Base-by-base conservation (phyloP, 2,113 vertebrate genomes). In the Neofelis nebulosa region DNA sequence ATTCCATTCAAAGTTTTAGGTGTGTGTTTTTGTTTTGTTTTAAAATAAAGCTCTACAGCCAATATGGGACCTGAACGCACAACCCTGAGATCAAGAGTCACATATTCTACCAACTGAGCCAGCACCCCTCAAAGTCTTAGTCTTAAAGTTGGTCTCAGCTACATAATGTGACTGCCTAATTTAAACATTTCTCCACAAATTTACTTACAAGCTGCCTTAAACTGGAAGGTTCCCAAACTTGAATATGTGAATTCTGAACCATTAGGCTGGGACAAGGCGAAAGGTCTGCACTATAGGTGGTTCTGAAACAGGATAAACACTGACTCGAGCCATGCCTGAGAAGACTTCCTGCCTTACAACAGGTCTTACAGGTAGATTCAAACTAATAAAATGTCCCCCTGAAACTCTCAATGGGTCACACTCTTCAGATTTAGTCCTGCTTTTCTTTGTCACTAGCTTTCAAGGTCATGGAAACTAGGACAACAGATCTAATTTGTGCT, bases 151-250 rank as follows among this genome's bases (percentile, higher is more conserved):
- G 74, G 15, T 82, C 61, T 80, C 61, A 89, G 71, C 61, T 86
- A 85, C 19, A 89, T 63, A 66, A 80, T 36, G 18, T 63, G 11
- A 68, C 19, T 82, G 4, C 4, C 57, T 31, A 94, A 48, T 88
- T 61, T 91, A 87, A 91, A 79, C 65, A 11, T 65, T 94, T 95
- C 71, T 90, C 93, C 81, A 74, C 5, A 95, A 63, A 96, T 86
- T 85, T 86, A 89, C 45, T 76, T 57, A 94, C 19, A 81, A 45
- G 25, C 23, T 66, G 16, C 19, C 81, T 85, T 92, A 92, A 97
- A 88, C 52, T 36, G 31, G n/a, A 16, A 36, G 29, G 29, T 91
- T 96, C 12, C 29, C 41, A 91, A 94, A 83, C 73, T 36, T 89
- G 66, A 82, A 12, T 45, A 57, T 73, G 7, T 33, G 33, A 78